Base-by-base conservation (phyloP, 1,140 invertebrate genomes). In the Arion vulgaris region DNA sequence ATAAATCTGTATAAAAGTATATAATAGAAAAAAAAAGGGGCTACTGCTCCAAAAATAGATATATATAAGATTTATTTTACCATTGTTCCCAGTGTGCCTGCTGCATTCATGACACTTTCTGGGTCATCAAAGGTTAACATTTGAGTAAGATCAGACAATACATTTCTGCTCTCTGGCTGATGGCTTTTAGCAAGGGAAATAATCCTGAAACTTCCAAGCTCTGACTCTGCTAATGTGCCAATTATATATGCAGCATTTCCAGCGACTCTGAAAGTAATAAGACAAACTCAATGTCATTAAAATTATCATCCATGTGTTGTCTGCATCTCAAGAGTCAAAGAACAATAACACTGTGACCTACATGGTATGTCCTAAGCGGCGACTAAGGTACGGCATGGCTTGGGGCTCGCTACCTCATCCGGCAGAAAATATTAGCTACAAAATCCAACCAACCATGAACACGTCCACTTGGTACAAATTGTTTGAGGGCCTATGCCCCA, bases 41-140 rank as follows among this genome's bases (percentile, higher is more conserved):
- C n/a, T n/a, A n/a, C n/a, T n/a, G n/a, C n/a, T n/a, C n/a, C n/a
- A n/a, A n/a, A n/a, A n/a, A n/a, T n/a, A n/a, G n/a, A n/a, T n/a
- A n/a, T n/a, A n/a, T n/a, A n/a, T n/a, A n/a, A n/a, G 41, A 45
- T 7, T n/a, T 5, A 45, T 62, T 87, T 82, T 86, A 92, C 92
- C 86, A 92, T 84, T 23, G 91, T 92, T 72, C 92, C 92, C 86
- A 92, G 90, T n/a, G 92, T 92, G 13, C 92, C 92, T 23, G 92
- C 91, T 68, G 91, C 91, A 88, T 92, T 92, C 91, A 92, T 92
- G 5, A 92, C 91, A 86, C 89, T 91, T 80, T 92, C 92, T 0
- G 90, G 84, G 83, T 92, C 92, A 86, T 90, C 86, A 85, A 90
- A 92, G 51, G 87, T 88, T 51, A 92, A 75, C 89, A 92, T 89